Evolutionary conservation across 2,113 vertebrate genomes (phyloP), one percentile per base, ranked within the genome.

Genomic region (Poeciliopsis retropinna): DNA sequence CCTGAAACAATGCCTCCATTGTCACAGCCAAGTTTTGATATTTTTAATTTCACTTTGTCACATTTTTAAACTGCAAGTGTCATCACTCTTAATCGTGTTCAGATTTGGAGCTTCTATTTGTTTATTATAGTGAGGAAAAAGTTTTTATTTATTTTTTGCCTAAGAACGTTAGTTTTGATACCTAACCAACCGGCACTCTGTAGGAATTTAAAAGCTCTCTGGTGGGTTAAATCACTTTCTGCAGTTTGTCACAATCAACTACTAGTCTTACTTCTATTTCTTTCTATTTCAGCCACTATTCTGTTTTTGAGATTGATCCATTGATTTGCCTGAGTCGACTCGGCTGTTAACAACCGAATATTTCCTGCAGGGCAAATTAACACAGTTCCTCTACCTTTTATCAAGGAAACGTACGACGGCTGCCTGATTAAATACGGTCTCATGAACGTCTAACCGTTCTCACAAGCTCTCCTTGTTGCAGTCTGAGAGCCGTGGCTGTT

Each of bases 331-430:
- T 62, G 32, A 68, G 77, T 79, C 69, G 69, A 80, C 28, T 70
- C 65, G 15, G 63, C 71, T n/a, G 25, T 37, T 22, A 28, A 64
- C 54, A 67, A 67, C 25, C 11, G 70, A 19, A 15, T 69, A 57
- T 72, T 85, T 84, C 31, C 72, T n/a, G 66, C 71, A 44, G 66
- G 39, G 69, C 6, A 75, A 65, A 72, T 19, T 15, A 70, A 64
- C 63, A 17, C 29, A 27, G 10, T 41, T 47, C 8, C 14, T 28
- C 13, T 32, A 32, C 31, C 30, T 19, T 25, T 64, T 19, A 15
- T 19, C 44, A 47, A 19, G 44, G 4, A 37, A 37, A 3, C 32
- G 32, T 32, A 8, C 32, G 32, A 93, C 84, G 87, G 90, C 68
- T 47, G 13, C 71, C 25, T 28, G 7, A 60, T 13, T 13, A 60